Conservation (phyloP, 2,797 vertebrate species). For the Gambelia wislizenii region DNA sequence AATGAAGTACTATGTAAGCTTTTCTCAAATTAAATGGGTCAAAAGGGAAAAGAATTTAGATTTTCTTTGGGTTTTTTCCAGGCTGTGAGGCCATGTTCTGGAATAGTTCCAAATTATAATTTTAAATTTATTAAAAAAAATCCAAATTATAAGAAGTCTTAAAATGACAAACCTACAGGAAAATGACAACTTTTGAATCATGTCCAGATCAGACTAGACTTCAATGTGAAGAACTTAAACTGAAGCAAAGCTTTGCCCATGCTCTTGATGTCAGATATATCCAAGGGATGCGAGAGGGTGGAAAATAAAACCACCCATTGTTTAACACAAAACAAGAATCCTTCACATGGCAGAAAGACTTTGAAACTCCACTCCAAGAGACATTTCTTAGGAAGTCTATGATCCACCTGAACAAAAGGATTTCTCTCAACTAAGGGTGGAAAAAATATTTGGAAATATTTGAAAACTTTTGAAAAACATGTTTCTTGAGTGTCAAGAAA, state of each 20-base stretch:
- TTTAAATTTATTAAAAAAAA: no score
- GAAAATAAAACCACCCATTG: background rate
- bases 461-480: no score
- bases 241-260: constrained; percentile 9
- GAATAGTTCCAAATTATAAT: no score
- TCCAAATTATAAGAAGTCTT: constrained; percentile 19
- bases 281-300: background rate
- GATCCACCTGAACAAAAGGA: background rate
- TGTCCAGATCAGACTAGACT: constrained; percentile 1
- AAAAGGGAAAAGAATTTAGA: constrained; percentile 21
- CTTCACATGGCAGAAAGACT: background rate
- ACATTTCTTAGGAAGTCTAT: background rate
- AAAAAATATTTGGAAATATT: no score
- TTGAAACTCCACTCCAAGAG: background rate
- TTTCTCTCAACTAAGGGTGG: background rate
- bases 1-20: constrained; percentile 1
- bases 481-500: no score
- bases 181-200: constrained; percentile 7
- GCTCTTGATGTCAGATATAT: background rate
- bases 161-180: constrained; percentile 11
- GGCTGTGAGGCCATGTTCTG: no score
- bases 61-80: no score
- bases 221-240: constrained; percentile 6
- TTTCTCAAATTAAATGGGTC: background rate
- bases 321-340: background rate